Conservation (phyloP, 2,797 vertebrate genomes). For the Vultur gryphus region DNA sequence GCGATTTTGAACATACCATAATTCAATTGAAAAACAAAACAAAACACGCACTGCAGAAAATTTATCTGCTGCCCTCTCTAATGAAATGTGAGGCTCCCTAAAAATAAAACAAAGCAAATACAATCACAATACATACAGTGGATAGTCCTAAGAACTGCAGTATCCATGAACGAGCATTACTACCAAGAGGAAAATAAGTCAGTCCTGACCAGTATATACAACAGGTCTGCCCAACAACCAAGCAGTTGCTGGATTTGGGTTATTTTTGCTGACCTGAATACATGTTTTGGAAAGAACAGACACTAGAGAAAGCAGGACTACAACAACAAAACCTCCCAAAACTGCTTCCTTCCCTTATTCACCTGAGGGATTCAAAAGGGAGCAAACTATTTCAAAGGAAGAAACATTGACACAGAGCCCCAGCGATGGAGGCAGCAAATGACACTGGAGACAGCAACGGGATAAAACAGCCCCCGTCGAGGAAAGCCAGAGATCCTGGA, state of each 20-base stretch:
- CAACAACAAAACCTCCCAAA: background rate
- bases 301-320: background rate
- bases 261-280: background rate
- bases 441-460: background rate
- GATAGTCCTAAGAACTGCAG: background rate
- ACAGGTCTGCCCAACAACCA: background rate
- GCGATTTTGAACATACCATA: background rate
- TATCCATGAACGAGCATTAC: background rate
- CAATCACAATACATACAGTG: background rate
- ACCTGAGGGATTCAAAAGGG: background rate
- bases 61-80: background rate
- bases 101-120: background rate
- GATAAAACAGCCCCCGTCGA: fast-evolving
- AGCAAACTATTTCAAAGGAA: background rate
- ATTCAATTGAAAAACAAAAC: background rate
- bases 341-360: no score
- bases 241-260: background rate
- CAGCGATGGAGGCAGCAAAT: fast-evolving
- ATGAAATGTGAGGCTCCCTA: background rate
- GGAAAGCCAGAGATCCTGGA: no score
- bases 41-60: background rate
- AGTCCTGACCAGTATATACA: fast-evolving
- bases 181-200: background rate
- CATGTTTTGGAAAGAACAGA: background rate
- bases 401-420: fast-evolving